These are phyloP conservation scores for Lycaena phlaeas DNA, from an alignment of 2,888 invertebrate genomes.

Conservation along the genomic window DNA sequence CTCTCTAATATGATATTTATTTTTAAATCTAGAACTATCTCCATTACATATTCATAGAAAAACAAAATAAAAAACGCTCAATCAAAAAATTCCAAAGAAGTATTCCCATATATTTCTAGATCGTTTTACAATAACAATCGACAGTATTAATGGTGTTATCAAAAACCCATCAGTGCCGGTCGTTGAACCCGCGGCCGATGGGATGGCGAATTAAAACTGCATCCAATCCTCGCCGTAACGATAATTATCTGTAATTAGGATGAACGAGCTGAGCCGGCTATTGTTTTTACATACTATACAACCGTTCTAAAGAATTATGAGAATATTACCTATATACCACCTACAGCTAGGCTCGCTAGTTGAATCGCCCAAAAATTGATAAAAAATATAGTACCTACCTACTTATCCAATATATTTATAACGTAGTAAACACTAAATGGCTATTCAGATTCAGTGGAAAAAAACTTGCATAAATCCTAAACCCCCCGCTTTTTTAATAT, in stretches of 20 bases:
- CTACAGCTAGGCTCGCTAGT: too few species aligned
- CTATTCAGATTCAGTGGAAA: too few species aligned
- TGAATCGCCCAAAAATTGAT: too few species aligned
- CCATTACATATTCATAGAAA: background rate
- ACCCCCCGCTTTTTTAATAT: too few species aligned
- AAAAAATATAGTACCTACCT: too few species aligned
- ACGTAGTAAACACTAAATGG: too few species aligned
- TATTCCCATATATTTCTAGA: constrained; percentile 10
- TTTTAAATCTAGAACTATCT: too few species aligned
- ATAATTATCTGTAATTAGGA: constrained; percentile 61
- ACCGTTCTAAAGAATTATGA: too few species aligned
- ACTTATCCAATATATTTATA: too few species aligned
- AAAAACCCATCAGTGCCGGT: constrained; percentile 55
- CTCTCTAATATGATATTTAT: too few species aligned
- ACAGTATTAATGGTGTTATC: constrained; percentile 52
- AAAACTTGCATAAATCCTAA: too few species aligned
- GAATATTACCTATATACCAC: too few species aligned
- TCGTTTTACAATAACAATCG: constrained; percentile 18
- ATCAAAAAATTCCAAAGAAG: background rate
- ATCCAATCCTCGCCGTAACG: constrained; percentile 39
- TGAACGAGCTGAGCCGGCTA: constrained; percentile 29
- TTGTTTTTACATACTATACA: constrained; percentile 9
- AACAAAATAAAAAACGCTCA: background rate
- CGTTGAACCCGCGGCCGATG: constrained; percentile 36
- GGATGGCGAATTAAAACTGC: constrained; percentile 62